Base-by-base conservation (phyloP, 1,140 invertebrate genomes). In the Temnothorax longispinosus region DNA sequence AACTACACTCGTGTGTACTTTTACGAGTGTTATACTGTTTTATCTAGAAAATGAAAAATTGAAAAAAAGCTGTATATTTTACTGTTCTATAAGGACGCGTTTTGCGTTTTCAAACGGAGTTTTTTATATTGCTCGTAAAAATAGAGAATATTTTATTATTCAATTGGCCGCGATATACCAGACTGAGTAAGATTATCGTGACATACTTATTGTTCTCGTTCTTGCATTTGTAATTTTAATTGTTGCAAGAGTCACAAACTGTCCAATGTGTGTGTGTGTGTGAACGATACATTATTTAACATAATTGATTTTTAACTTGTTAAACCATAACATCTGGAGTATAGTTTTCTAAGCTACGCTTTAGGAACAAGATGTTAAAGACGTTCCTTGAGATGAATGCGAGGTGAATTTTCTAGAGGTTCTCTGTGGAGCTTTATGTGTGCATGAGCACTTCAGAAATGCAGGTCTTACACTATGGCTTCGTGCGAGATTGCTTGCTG, bases 401-500 rank as follows among this genome's bases (percentile, higher is more conserved):
- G 10, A 67, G 64, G 38, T n/a, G 47, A 38, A 69, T 69, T 69
- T 81, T 54, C 21, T 27, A 38, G 35, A 81, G 2, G n/a, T 81
- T 69, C 13, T 54, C 21, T 52, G 62, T 13, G 21, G 2, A 54
- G 32, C n/a, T 27, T 78, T 69, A 80, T 32, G 50, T 56, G n/a
- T 67, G 27, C 27, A 27, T 27, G 64, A 18, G 35, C n/a, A 67
- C 7, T 64, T 67, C 62, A 69, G 35, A 80, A 80, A 80, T 67
- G 47, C 8, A 32, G 2, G 50, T 47, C 64, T 52, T 54, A 18
- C n/a, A 15, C 10, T 27, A 38, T 35, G 4, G n/a, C 47, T 81
- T 69, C 47, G 47, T 54, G 15, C 13, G 21, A 81, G 35, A 69
- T 81, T 81, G 77, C 62, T 38, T 56, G 64, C 35, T 81, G 62